These are phyloP conservation scores for Periophthalmus modestus DNA, from an alignment of 2,113 vertebrate species.

Conservation along the genomic window DNA sequence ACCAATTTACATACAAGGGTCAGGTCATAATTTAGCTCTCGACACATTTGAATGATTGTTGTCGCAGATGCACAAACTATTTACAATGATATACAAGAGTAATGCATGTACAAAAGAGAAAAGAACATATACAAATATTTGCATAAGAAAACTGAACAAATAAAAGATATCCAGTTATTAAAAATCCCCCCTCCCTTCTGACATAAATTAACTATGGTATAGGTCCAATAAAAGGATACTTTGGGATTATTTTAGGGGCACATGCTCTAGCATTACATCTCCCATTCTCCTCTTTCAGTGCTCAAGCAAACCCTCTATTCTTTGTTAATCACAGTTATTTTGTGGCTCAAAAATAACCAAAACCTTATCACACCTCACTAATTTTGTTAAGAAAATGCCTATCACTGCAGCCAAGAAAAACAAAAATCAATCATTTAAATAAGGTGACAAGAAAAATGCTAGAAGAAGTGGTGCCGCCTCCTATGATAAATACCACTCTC, in stretches of 20 bases:
- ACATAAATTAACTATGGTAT: constrained; percentile 52
- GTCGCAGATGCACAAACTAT: constrained; percentile 78
- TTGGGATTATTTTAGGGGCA: constrained; percentile 54
- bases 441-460: constrained; percentile 57
- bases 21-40: constrained; percentile 51
- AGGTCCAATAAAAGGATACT: constrained; percentile 68
- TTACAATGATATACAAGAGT: constrained; percentile 78
- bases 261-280: constrained; percentile 34
- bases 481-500: constrained; percentile 32
- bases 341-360: constrained; percentile 23
- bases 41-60: constrained; percentile 72
- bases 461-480: constrained; percentile 39
- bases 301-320: constrained; percentile 22
- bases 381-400: constrained; percentile 26
- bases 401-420: constrained; percentile 10
- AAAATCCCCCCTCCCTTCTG: constrained; percentile 39
- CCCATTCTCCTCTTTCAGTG: constrained; percentile 24
- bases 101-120: constrained; percentile 78
- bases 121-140: constrained; percentile 77
- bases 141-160: constrained; percentile 61
- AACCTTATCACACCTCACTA: constrained; percentile 26
- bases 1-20: constrained; percentile 52
- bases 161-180: constrained; percentile 60
- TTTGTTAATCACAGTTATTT: constrained; percentile 18
- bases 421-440: constrained; percentile 12